Evolutionary conservation across 2,888 invertebrate species (phyloP).

Genomic region (Aphidius colemani): DNA sequence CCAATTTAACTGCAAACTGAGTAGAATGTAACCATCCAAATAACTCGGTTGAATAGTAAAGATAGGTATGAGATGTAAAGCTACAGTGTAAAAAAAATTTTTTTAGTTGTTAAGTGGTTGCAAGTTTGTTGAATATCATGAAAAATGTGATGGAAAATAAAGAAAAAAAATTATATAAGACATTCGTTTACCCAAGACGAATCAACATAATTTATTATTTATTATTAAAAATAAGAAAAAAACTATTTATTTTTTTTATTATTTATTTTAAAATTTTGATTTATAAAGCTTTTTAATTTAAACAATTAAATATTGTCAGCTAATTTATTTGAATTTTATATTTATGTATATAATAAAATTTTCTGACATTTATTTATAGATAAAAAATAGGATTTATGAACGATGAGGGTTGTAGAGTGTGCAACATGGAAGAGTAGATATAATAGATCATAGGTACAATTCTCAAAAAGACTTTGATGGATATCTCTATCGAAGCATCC

Average conservation of each 20-base stretch:
- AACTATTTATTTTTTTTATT: no score
- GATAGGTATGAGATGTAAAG: constrained; percentile 24
- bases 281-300: neutral
- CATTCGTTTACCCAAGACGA: neutral
- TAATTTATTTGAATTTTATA: no score
- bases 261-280: neutral
- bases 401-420: constrained; percentile 21
- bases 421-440: constrained; percentile 28
- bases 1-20: constrained; percentile 40
- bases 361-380: neutral
- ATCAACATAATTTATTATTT: neutral
- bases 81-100: no score
- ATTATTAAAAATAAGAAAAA: no score
- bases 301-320: neutral
- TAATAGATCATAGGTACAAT: constrained; percentile 35
- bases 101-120: constrained; percentile 36
- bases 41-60: constrained; percentile 32
- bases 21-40: constrained; percentile 39
- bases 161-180: constrained; percentile 5
- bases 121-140: constrained; percentile 38
- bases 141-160: constrained; percentile 30
- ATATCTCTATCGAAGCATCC: constrained; percentile 33
- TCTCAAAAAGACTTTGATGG: constrained; percentile 38
- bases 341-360: no score
- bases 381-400: constrained; percentile 24